Conservation (phyloP, 2,888 invertebrate species). For the Poecilobothrus nobilitatus region DNA sequence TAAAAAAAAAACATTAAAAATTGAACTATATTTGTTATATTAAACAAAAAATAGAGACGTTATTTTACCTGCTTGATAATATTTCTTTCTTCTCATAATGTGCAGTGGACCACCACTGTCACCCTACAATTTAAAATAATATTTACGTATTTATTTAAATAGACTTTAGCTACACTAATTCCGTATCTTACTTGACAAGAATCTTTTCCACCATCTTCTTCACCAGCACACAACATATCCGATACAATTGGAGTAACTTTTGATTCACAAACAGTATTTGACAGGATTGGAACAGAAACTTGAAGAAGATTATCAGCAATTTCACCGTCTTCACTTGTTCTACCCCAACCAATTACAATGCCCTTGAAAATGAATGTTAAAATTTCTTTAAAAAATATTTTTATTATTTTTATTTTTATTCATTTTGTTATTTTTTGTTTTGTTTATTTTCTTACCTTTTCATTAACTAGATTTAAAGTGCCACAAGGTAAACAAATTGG, state of each 20-base stretch:
- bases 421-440: not conserved
- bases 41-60: not conserved
- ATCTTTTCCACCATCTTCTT: conserved; percentile 17
- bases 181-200: conserved; percentile 17
- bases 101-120: conserved; percentile 21
- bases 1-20: too few relatives aligned
- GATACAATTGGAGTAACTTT: conserved; percentile 10
- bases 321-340: conserved; percentile 17
- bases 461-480: not conserved
- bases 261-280: conserved; percentile 21
- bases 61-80: not conserved
- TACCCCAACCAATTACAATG: conserved; percentile 24
- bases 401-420: not conserved
- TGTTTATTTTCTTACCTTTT: not conserved
- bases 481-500: conserved; percentile 53
- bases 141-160: not conserved
- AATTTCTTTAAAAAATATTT: not conserved
- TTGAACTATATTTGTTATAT: not conserved
- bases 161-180: not conserved
- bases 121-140: conserved; percentile 10
- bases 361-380: conserved; percentile 15
- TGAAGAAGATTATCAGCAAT: conserved; percentile 20
- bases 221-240: conserved; percentile 19
- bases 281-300: conserved; percentile 23
- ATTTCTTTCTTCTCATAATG: conserved; percentile 11